These are phyloP conservation scores for Branchellion lobata DNA, from an alignment of 2,888 invertebrate genomes.

Conservation along the genomic window DNA sequence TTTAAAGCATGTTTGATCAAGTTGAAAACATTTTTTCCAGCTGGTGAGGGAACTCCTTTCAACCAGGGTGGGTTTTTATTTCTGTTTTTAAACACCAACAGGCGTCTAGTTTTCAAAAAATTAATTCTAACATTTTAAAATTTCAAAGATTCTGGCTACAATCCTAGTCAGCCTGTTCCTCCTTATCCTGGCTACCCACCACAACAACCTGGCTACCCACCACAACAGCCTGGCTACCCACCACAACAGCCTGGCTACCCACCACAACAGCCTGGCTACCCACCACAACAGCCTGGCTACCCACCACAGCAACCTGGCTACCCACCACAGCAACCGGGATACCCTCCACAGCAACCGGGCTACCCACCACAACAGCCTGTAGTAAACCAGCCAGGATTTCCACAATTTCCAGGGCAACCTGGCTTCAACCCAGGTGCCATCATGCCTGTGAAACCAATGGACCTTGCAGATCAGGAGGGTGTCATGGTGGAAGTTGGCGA, in stretches of 20 bases:
- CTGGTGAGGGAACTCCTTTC: not conserved
- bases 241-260: not conserved
- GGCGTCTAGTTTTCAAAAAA: no score
- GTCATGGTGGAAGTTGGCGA: not conserved
- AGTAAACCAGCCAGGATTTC: not conserved
- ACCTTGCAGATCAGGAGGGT: not conserved
- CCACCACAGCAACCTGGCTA: slow-evolving; percentile 27
- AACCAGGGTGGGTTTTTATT: no score
- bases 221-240: slow-evolving; percentile 22
- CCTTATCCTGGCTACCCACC: slow-evolving; percentile 15
- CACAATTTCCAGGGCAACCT: not conserved
- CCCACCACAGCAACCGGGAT: not conserved
- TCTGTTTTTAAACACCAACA: no score
- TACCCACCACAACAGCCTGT: slow-evolving; percentile 12
- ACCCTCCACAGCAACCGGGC: not conserved
- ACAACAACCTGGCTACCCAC: slow-evolving; percentile 10
- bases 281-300: slow-evolving; percentile 22
- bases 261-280: not conserved
- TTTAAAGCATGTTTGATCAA: no score
- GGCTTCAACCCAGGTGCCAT: not conserved
- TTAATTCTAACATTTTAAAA: not conserved
- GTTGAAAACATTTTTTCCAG: no score
- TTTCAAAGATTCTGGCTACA: not conserved
- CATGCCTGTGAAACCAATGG: not conserved
- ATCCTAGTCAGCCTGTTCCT: slow-evolving; percentile 13